Evolutionary conservation across 2,888 invertebrate genomes (phyloP).

Genomic region (Hirtodrosophila duncani): DNA sequence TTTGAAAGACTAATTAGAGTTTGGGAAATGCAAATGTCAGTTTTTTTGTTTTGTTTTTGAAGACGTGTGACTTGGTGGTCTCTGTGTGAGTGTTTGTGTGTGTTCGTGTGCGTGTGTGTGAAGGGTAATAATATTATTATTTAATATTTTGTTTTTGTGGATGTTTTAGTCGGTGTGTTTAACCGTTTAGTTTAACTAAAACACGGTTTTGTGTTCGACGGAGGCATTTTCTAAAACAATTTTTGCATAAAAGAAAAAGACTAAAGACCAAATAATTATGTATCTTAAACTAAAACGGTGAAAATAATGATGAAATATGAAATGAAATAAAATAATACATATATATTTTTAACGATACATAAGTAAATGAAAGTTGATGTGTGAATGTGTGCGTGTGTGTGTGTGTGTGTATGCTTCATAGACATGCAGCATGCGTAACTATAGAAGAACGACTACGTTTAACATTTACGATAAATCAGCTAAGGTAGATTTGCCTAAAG

Average conservation of each 20-base stretch:
- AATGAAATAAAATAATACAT: conserved; percentile 35
- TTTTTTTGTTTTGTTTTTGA: too few species aligned
- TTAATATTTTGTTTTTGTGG: background rate
- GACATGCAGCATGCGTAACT: conserved; percentile 75
- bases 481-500: conserved; percentile 44
- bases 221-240: conserved; percentile 66
- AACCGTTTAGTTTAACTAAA: conserved; percentile 50
- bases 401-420: conserved; percentile 43
- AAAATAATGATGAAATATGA: conserved; percentile 17
- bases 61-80: too few species aligned
- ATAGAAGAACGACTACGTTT: conserved; percentile 53
- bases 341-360: conserved; percentile 18
- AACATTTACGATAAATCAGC: conserved; percentile 35
- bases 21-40: too few species aligned
- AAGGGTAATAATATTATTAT: too few species aligned
- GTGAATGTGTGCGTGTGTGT: conserved; percentile 27
- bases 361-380: conserved; percentile 33
- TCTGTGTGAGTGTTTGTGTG: too few species aligned
- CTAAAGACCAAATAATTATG: conserved; percentile 10
- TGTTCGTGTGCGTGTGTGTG: too few species aligned
- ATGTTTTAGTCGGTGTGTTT: conserved; percentile 11
- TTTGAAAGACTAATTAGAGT: too few species aligned
- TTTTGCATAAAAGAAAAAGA: conserved; percentile 15
- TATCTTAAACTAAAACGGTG: background rate
- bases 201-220: conserved; percentile 48